These are phyloP conservation scores for Zaprionus bogoriensis DNA, from an alignment of 2,888 invertebrate genomes.

Conservation along the genomic window DNA sequence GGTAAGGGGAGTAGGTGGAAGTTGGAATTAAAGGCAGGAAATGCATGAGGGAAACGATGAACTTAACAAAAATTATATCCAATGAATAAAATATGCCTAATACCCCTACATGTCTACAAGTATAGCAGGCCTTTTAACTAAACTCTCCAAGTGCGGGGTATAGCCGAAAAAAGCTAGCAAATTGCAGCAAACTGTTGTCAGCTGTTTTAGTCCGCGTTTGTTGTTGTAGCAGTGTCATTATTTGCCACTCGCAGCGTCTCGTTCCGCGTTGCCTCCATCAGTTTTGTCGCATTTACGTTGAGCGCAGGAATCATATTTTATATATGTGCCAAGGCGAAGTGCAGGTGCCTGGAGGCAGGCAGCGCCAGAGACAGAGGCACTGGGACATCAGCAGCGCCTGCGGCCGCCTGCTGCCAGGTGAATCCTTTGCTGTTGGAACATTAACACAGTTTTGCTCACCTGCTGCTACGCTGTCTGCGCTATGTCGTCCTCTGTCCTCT, in stretches of 20 bases:
- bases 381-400: slow-evolving; percentile 29
- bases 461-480: slow-evolving; percentile 52
- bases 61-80: too few species aligned
- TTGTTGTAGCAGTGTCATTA: slow-evolving; percentile 49
- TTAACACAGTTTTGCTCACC: slow-evolving; percentile 75
- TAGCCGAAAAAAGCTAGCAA: slow-evolving; percentile 29
- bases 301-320: slow-evolving; percentile 65
- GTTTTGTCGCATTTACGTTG: slow-evolving; percentile 67
- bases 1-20: too few species aligned
- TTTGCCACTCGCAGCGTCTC: slow-evolving; percentile 41
- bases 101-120: background rate
- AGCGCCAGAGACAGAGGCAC: slow-evolving; percentile 9
- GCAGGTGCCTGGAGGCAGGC: too few species aligned
- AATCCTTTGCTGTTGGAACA: slow-evolving; percentile 46
- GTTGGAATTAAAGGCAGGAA: background rate
- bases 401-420: slow-evolving; percentile 20
- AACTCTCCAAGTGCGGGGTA: background rate
- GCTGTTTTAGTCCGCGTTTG: slow-evolving; percentile 38
- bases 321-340: background rate
- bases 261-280: slow-evolving; percentile 61
- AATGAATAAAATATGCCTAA: too few species aligned
- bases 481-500: background rate
- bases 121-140: background rate
- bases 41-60: background rate
- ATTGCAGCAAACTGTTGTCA: slow-evolving; percentile 59